A percentile compares a stretch with the other conserved stretches of the same genome.
Conservation (phyloP, 2,797 vertebrate species). For the Dendrocincla tyrannina region DNA sequence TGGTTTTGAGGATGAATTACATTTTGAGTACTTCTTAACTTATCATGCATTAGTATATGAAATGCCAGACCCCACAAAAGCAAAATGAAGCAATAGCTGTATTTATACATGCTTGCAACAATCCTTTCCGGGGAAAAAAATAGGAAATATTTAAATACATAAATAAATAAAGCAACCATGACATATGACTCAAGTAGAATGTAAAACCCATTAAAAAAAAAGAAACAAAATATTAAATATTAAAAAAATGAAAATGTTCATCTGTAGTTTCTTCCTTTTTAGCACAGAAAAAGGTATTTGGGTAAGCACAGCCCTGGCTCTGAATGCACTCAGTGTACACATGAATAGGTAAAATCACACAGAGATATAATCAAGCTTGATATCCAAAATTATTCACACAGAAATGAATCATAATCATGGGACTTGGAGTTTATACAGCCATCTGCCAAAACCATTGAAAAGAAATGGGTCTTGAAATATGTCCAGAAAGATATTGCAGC, state of each 20-base stretch:
- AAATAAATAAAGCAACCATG: fast-evolving
- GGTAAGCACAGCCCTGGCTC: neutral
- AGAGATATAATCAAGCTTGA: neutral
- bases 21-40: neutral
- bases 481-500: neutral
- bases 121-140: neutral
- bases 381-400: neutral
- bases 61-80: neutral
- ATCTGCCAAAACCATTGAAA: neutral
- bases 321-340: neutral
- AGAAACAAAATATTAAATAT: neutral
- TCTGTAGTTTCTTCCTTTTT: neutral
- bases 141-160: neutral
- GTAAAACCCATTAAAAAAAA: neutral
- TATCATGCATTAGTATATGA: neutral
- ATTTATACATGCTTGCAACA: neutral
- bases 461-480: neutral
- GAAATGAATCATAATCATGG: constrained; percentile 9
- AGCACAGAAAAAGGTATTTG: neutral
- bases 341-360: neutral
- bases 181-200: neutral
- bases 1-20: neutral
- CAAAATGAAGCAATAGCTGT: neutral
- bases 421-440: neutral
- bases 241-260: neutral